A percentile compares a stretch with the other conserved stretches of the same genome.
Conservation (phyloP, 1,140 invertebrate species). For the Dendrolimus kikuchii region DNA sequence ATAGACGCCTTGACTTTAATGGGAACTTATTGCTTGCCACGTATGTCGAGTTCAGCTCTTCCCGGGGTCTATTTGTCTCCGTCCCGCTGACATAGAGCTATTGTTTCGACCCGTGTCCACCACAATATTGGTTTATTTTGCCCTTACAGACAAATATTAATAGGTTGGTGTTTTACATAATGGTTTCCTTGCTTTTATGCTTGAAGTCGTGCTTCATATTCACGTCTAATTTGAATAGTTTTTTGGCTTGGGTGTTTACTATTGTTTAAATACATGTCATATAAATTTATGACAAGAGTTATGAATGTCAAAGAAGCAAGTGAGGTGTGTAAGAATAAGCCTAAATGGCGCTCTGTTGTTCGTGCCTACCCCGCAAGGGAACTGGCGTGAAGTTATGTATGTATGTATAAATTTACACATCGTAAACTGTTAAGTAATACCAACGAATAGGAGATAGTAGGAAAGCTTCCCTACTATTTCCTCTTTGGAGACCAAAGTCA, state of each 20-base stretch:
- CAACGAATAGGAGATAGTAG: neutral
- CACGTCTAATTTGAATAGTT: too few relatives aligned
- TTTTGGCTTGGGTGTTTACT: too few relatives aligned
- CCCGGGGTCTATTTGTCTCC: slow-evolving; percentile 38
- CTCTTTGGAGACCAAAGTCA: neutral
- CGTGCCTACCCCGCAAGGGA: too few relatives aligned
- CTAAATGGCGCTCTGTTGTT: too few relatives aligned
- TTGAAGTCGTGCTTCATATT: too few relatives aligned
- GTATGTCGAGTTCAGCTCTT: slow-evolving; percentile 18
- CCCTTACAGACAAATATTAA: slow-evolving; percentile 9
- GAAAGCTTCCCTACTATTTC: neutral
- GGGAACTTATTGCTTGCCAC: slow-evolving; percentile 19
- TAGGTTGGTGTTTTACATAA: neutral
- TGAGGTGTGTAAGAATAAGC: too few relatives aligned
- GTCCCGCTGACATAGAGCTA: slow-evolving; percentile 46
- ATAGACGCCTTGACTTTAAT: slow-evolving; percentile 16
- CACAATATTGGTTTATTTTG: slow-evolving; percentile 45
- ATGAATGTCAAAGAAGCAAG: too few relatives aligned
- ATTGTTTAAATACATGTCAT: too few relatives aligned
- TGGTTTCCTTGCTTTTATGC: neutral
- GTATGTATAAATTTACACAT: too few relatives aligned
- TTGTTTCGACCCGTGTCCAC: slow-evolving; percentile 39
- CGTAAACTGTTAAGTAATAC: too few relatives aligned
- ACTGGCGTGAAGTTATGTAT: too few relatives aligned
- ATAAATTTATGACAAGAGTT: too few relatives aligned